phyloP scores from a whole-genome alignment of 2,888 invertebrate species.

The Sinopyrophorus schimmeli region DNA sequence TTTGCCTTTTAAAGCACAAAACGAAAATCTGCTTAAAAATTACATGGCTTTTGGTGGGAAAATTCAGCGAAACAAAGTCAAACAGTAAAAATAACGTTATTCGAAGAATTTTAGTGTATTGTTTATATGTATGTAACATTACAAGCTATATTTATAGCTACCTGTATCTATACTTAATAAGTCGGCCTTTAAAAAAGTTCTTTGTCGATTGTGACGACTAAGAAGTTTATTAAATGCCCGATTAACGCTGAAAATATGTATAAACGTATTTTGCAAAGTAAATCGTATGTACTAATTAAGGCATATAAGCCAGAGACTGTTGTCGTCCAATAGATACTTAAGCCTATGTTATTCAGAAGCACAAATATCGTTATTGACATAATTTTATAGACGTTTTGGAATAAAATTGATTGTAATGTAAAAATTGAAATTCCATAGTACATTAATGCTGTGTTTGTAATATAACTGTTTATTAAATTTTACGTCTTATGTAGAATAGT shows the following conservation, averaged over 20 bases:
- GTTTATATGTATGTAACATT: conserved; percentile 38
- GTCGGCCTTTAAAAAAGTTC: no score
- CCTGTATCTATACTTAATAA: conserved; percentile 39
- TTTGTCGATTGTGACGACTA: no score
- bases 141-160: conserved; percentile 46
- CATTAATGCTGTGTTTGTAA: conserved; percentile 49
- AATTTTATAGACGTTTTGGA: conserved; percentile 32
- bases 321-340: conserved; percentile 45
- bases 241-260: conserved; percentile 31
- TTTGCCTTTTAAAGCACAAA: no score
- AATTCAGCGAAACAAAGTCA: no score
- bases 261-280: conserved; percentile 25
- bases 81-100: conserved; percentile 5
- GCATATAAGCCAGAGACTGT: conserved; percentile 32
- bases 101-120: conserved; percentile 34
- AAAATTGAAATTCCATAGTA: conserved; percentile 43
- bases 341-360: conserved; percentile 26
- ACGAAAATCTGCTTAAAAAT: no score
- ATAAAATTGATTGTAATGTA: conserved; percentile 46
- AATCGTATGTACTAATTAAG: conserved; percentile 27
- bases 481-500: conserved; percentile 47
- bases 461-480: conserved; percentile 51
- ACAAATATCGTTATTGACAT: conserved; percentile 25
- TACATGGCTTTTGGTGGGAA: no score
- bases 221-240: no score